phyloP scores from a whole-genome alignment of 2,797 vertebrate genomes.

The Anguilla marmorata region DNA sequence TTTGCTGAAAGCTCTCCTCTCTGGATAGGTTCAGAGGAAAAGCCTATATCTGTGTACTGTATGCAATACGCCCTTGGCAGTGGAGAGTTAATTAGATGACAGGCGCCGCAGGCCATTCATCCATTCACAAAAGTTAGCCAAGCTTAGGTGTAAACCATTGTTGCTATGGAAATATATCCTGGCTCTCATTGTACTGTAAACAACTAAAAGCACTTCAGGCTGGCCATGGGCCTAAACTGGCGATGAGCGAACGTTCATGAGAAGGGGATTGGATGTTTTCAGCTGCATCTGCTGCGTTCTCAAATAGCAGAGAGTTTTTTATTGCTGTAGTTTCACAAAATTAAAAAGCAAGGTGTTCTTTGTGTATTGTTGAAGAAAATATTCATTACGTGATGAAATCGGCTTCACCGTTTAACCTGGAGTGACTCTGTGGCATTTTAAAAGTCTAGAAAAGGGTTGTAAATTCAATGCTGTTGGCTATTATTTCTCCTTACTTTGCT shows the following conservation, averaged over 20 bases:
- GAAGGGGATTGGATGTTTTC: constrained; percentile 34
- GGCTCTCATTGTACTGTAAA: constrained; percentile 58
- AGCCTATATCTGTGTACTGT: constrained; percentile 82
- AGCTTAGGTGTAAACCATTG: constrained; percentile 44
- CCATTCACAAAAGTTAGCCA: constrained; percentile 50
- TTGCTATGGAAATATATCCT: constrained; percentile 49
- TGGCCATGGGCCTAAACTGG: constrained; percentile 62
- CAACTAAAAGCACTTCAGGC: constrained; percentile 59
- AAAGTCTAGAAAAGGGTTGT: constrained; percentile 93
- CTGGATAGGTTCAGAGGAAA: constrained; percentile 48
- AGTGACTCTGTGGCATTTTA: constrained; percentile 99
- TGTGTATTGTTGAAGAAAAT: constrained; percentile 68
- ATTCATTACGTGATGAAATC: constrained; percentile 78
- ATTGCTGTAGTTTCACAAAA: constrained; percentile 54
- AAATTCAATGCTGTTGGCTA: constrained; percentile 95
- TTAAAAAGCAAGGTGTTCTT: constrained; percentile 52
- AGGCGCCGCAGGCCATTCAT: constrained; percentile 68
- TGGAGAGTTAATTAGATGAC: constrained; percentile 76
- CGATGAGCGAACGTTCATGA: constrained; percentile 46
- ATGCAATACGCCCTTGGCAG: constrained; percentile 76
- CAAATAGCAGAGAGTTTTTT: constrained; percentile 38
- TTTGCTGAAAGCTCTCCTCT: constrained; percentile 56
- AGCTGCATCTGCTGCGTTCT: constrained; percentile 15
- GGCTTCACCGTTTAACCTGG: constrained; percentile 97
- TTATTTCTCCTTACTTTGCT: constrained; percentile 85